phyloP scores from a whole-genome alignment of 2,888 invertebrate species.

The Lepidocyrtoides sp. region DNA sequence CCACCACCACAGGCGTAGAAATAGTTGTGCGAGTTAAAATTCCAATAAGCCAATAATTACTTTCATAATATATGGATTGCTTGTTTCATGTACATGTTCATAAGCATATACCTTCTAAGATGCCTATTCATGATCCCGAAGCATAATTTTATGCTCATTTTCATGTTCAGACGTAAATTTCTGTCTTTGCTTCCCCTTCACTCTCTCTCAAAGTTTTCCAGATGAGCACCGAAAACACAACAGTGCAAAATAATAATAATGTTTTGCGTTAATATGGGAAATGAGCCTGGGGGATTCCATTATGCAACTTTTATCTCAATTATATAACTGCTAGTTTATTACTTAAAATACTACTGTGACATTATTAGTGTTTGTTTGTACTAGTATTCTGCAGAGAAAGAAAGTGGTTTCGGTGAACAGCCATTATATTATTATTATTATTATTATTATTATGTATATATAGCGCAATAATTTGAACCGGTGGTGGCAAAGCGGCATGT shows the following conservation, averaged over 20 bases:
- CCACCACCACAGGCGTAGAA: background rate
- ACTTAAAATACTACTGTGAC: background rate
- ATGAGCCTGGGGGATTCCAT: conserved; percentile 35
- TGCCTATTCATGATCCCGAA: background rate
- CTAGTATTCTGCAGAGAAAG: background rate
- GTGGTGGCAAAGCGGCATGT: conserved; percentile 63
- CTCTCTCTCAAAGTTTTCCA: background rate
- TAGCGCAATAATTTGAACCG: conserved; percentile 29
- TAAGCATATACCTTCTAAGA: too few relatives aligned
- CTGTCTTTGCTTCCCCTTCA: background rate
- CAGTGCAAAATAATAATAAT: background rate
- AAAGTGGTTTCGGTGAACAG: background rate
- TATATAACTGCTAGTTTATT: conserved; percentile 15
- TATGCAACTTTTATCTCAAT: conserved; percentile 41
- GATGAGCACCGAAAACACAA: background rate
- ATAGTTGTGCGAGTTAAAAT: background rate
- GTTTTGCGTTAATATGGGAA: background rate
- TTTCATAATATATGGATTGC: conserved; percentile 36
- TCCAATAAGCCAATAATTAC: conserved; percentile 38
- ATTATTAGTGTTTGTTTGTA: background rate
- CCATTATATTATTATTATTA: too few relatives aligned
- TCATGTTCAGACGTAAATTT: conserved; percentile 33
- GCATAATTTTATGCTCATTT: background rate
- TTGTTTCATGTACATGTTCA: too few relatives aligned
- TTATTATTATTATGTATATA: background rate